Evolutionary conservation across 2,113 vertebrate genomes (phyloP).

Genomic region (Heterochromis multidens): DNA sequence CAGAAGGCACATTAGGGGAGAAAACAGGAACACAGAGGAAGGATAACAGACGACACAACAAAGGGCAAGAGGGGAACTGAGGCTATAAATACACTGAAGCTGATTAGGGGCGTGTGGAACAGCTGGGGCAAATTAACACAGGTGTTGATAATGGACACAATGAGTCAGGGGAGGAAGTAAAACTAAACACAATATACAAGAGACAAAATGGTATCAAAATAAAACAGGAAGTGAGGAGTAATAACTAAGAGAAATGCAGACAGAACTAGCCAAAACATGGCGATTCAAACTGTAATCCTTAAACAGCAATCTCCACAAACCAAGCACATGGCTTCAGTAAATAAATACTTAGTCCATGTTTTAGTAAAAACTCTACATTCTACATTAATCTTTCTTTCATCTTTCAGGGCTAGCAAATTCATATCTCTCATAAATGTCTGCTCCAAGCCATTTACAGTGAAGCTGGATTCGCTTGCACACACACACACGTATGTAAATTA

Average conservation of each 20-base stretch:
- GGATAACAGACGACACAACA: background rate
- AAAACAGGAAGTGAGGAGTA: background rate
- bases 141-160: background rate
- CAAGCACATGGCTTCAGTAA: background rate
- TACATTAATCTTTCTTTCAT: background rate
- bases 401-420: background rate
- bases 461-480: background rate
- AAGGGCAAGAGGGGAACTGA: background rate
- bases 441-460: too few species aligned
- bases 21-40: background rate
- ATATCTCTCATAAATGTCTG: background rate
- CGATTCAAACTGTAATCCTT: background rate
- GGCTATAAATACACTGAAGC: background rate
- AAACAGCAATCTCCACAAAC: background rate
- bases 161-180: background rate
- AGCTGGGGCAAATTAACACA: background rate
- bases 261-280: background rate
- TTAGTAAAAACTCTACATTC: background rate
- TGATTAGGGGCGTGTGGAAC: background rate
- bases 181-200: background rate
- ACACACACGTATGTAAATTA: background rate
- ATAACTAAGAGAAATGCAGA: background rate
- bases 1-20: rapidly evolving
- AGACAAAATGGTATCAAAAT: background rate
- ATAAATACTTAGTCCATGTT: background rate